These are phyloP conservation scores for Xenentodon cancila DNA, from an alignment of 2,797 vertebrate species.

Conservation along the genomic window DNA sequence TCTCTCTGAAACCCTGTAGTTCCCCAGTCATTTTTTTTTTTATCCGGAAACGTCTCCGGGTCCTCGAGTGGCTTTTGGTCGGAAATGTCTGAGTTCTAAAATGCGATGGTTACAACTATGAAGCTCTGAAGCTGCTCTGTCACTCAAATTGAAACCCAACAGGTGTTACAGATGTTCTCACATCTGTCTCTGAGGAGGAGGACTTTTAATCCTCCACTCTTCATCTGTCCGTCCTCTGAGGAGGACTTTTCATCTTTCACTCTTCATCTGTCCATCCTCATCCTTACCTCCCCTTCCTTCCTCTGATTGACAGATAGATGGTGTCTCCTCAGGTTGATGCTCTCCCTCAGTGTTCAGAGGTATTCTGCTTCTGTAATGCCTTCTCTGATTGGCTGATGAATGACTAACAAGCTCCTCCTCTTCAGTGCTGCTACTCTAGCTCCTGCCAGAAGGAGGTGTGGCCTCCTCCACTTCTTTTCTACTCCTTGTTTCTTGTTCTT, in stretches of 20 bases:
- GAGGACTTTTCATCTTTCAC: background rate
- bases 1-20: too few relatives aligned
- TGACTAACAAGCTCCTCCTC: slow-evolving; percentile 50
- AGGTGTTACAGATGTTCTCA: too few relatives aligned
- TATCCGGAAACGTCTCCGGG: too few relatives aligned
- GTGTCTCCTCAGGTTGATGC: background rate
- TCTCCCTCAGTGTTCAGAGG: slow-evolving; percentile 1
- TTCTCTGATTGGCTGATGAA: slow-evolving; percentile 47
- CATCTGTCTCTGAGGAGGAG: too few relatives aligned
- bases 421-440: slow-evolving; percentile 22
- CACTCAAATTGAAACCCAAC: too few relatives aligned
- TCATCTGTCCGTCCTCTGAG: too few relatives aligned
- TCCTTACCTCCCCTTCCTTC: background rate
- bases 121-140: too few relatives aligned
- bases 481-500: background rate
- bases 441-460: slow-evolving; percentile 18
- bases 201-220: too few relatives aligned
- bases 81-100: too few relatives aligned
- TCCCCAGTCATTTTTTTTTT: too few relatives aligned
- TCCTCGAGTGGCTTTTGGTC: too few relatives aligned
- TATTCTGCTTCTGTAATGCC: slow-evolving; percentile 29
- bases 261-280: slow-evolving; percentile 13
- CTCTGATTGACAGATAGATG: background rate
- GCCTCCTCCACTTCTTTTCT: background rate
- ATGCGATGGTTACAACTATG: too few relatives aligned